phyloP scores from a whole-genome alignment of 1,140 invertebrate genomes.

The Orchesella cincta region DNA sequence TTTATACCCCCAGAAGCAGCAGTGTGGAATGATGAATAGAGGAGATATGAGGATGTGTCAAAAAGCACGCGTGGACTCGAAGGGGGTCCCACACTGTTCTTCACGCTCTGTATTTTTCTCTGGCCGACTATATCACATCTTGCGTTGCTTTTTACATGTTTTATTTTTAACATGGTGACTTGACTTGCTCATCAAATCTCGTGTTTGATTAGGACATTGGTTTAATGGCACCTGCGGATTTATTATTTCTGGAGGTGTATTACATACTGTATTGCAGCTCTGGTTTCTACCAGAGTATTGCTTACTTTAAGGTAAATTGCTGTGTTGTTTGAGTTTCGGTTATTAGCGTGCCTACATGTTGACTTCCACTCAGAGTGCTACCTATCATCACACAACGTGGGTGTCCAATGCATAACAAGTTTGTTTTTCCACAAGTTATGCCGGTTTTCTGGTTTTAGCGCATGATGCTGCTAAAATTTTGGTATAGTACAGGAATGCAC shows the following conservation, averaged over 20 bases:
- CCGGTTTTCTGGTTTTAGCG: no score
- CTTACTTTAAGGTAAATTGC: no score
- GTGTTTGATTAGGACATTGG: neutral
- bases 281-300: no score
- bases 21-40: conserved; percentile 46
- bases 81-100: conserved; percentile 41
- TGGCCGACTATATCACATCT: neutral
- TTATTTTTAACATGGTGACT: no score
- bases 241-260: neutral
- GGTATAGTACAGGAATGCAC: no score
- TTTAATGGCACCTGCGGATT: no score
- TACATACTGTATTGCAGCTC: neutral
- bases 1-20: no score
- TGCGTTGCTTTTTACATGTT: neutral
- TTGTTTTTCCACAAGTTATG: neutral
- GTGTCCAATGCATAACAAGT: neutral
- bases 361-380: neutral
- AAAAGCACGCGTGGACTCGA: conserved; percentile 50
- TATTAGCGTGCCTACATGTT: no score
- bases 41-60: conserved; percentile 49
- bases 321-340: no score
- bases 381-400: neutral
- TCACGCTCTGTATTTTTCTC: neutral
- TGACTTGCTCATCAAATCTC: no score
- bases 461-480: no score